Percentiles rank a stretch among this genome's conserved stretches.
These are phyloP conservation scores for Alligator mississippiensis DNA, from an alignment of 2,113 vertebrate species.

Conservation along the genomic window DNA sequence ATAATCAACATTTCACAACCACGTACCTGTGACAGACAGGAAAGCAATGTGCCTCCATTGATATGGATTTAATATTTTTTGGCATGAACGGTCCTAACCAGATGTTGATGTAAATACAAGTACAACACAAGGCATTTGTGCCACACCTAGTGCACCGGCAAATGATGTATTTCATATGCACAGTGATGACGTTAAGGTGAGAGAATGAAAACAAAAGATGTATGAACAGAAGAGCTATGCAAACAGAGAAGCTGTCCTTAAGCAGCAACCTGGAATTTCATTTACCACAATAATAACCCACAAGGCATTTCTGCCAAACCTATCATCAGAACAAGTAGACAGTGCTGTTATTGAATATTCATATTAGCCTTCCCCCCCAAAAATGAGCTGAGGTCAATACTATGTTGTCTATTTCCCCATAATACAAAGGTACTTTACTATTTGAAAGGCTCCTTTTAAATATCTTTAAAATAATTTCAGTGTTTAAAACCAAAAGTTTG, in stretches of 20 bases:
- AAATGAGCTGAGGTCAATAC: not conserved
- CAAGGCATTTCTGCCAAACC: not conserved
- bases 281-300: too few relatives aligned
- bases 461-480: not conserved
- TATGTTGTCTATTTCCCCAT: rapidly evolving
- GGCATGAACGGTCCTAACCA: not conserved
- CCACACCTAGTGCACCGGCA: not conserved
- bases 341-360: not conserved
- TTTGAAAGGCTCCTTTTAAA: not conserved
- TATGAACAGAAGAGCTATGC: not conserved
- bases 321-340: not conserved
- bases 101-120: not conserved
- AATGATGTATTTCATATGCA: not conserved
- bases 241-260: not conserved
- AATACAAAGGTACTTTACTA: rapidly evolving
- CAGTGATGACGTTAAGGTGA: too few relatives aligned
- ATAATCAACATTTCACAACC: not conserved
- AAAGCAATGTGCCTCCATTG: not conserved
- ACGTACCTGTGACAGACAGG: not conserved
- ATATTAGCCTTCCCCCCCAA: not conserved
- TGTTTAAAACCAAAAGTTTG: not conserved
- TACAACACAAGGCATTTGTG: not conserved
- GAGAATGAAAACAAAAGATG: not conserved
- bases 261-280: not conserved
- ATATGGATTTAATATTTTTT: not conserved